Percentiles rank a stretch among this genome's conserved stretches.
phyloP scores from a whole-genome alignment of 1,140 invertebrate species.

The Lepidurus apus region DNA sequence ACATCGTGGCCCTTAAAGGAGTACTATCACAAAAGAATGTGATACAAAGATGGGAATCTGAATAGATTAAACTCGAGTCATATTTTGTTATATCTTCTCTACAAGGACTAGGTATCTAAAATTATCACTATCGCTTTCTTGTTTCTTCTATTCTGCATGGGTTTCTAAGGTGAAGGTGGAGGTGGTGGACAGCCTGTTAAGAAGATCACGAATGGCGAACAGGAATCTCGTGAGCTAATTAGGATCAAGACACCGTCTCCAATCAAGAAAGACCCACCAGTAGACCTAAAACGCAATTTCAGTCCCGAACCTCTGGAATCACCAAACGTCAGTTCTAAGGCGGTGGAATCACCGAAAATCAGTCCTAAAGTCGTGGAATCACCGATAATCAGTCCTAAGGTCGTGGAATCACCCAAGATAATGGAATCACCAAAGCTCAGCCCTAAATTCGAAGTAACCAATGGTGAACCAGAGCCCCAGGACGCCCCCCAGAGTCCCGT shows the following conservation, averaged over 20 bases:
- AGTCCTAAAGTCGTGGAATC: not conserved
- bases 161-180: not conserved
- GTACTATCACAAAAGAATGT: too few relatives aligned
- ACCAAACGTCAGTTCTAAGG: not conserved
- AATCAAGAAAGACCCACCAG: not conserved
- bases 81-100: too few relatives aligned
- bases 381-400: not conserved
- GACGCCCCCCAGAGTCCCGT: not conserved
- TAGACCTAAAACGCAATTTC: not conserved
- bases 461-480: not conserved
- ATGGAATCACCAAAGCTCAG: not conserved
- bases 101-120: too few relatives aligned
- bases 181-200: not conserved
- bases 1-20: too few relatives aligned
- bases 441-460: not conserved
- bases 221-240: not conserved
- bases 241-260: not conserved
- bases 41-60: too few relatives aligned
- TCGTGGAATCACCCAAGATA: not conserved
- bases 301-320: not conserved
- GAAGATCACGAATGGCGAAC: not conserved
- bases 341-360: not conserved
- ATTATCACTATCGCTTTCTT: not conserved
- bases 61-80: too few relatives aligned
- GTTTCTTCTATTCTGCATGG: not conserved